These are phyloP conservation scores for Phocoena sinus DNA, from an alignment of 2,113 vertebrate species.

Conservation along the genomic window DNA sequence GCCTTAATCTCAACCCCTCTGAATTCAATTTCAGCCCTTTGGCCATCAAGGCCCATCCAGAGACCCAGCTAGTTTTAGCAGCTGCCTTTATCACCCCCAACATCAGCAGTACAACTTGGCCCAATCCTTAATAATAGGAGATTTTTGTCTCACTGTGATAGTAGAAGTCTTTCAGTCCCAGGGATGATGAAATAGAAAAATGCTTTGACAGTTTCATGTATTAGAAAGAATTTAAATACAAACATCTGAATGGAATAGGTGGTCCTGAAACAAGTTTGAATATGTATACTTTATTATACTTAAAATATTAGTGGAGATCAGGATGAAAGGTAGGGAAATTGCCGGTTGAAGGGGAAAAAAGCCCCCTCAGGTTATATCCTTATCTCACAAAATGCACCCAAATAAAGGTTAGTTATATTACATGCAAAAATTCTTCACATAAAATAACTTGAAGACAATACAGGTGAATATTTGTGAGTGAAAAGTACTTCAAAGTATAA, in stretches of 20 bases:
- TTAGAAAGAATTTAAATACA: constrained; percentile 34
- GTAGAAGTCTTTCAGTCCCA: neutral
- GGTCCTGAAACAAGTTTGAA: neutral
- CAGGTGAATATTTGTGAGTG: neutral
- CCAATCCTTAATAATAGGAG: neutral
- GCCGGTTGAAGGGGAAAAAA: neutral
- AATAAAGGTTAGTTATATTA: neutral
- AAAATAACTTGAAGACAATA: neutral
- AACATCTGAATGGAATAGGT: neutral
- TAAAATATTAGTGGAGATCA: neutral
- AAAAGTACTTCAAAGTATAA: neutral
- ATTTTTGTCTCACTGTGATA: neutral
- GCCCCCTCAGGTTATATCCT: neutral
- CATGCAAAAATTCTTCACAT: neutral
- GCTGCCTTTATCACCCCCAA: neutral
- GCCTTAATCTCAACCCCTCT: neutral
- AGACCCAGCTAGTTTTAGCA: neutral
- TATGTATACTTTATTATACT: neutral
- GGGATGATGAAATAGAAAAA: neutral
- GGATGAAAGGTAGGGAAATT: neutral
- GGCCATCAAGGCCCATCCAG: neutral
- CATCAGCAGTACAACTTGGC: neutral
- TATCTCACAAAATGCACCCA: neutral
- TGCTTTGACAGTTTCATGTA: neutral
- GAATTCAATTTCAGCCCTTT: constrained; percentile 26